Evolutionary conservation across 2,888 invertebrate species (phyloP), one percentile per base, ranked within the genome.

Genomic region (Platycnemis pennipes): DNA sequence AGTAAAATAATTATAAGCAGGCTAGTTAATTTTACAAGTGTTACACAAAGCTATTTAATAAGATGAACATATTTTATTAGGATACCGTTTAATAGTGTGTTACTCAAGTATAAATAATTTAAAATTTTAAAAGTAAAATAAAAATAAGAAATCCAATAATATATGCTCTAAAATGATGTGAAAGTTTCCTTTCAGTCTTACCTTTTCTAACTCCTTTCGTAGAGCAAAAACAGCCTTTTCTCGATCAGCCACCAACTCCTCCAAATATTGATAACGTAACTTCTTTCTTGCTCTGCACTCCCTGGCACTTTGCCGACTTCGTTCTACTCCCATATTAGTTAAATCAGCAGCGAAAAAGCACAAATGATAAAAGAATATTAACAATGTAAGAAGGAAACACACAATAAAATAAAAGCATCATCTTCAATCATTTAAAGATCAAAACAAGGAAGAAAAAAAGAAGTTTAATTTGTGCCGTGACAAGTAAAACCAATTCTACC

Each of bases 241-340:
- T 95, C 99, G 97, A 96, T 99, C 99, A 0, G 98, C 97, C 5
- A 99, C 99, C 95, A 99, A 97, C 96, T 99, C 99, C 96, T 99
- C 99, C 95, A 99, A 97, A 96, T 99, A 99, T 96, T 99, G 99
- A 96, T 99, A 99, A 94, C 99, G 98, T 95, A 99, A 97, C 96
- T 99, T 99, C 97, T 99, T 99, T 94, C 99, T 97, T 89, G 99
- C 99, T 95, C 99, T 98, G 96, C 99, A 99, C 97, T 99, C 99
- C 96, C 99, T 97, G 95, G 99, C 99, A 97, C 99, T 99, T 97
- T 99, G 99, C 95, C 99, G 97, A 96, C 99, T 99, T 95, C 99
- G 98, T 97, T 99, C 99, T 99, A 96, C 44, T 97, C 96, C 19
- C 44, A 0, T 37, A 94, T 26, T 31, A 85, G 42, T 42, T 11